Evolutionary conservation across 1,140 invertebrate genomes (phyloP).

Genomic region (Dysdera silvatica): DNA sequence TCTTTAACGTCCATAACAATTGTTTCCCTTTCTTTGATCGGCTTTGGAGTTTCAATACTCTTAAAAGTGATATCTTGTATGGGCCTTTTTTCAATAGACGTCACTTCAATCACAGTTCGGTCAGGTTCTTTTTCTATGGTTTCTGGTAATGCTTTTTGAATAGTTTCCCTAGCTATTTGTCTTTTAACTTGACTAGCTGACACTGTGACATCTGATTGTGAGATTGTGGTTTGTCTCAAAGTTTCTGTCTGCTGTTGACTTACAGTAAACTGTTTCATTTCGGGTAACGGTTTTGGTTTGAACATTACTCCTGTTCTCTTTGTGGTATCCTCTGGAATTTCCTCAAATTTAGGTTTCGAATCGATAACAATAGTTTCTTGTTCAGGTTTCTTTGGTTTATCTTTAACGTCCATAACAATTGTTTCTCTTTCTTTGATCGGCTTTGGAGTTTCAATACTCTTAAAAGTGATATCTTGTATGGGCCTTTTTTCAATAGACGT

Average conservation of each 20-base stretch:
- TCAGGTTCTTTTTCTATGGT: constrained; percentile 8
- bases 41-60: constrained; percentile 8
- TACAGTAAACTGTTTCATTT: too few species aligned
- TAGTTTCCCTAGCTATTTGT: constrained; percentile 31
- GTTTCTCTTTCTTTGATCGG: constrained; percentile 15
- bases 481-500: constrained; percentile 11
- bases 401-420: neutral
- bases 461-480: constrained; percentile 6
- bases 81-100: constrained; percentile 12
- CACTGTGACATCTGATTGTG: too few species aligned
- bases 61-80: constrained; percentile 21
- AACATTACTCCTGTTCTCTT: too few species aligned
- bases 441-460: constrained; percentile 4
- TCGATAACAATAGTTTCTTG: neutral
- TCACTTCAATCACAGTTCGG: constrained; percentile 19
- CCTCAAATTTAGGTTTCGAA: too few species aligned
- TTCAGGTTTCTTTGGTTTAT: too few species aligned
- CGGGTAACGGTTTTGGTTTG: too few species aligned
- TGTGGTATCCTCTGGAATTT: neutral
- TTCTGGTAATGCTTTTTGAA: constrained; percentile 16
- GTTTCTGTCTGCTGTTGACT: too few species aligned
- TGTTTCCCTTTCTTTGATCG: neutral
- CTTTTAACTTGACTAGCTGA: too few species aligned
- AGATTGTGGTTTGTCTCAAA: too few species aligned
- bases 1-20: constrained; percentile 3